phyloP scores from a whole-genome alignment of 2,888 invertebrate genomes.

The Lasioglossum marginatum region DNA sequence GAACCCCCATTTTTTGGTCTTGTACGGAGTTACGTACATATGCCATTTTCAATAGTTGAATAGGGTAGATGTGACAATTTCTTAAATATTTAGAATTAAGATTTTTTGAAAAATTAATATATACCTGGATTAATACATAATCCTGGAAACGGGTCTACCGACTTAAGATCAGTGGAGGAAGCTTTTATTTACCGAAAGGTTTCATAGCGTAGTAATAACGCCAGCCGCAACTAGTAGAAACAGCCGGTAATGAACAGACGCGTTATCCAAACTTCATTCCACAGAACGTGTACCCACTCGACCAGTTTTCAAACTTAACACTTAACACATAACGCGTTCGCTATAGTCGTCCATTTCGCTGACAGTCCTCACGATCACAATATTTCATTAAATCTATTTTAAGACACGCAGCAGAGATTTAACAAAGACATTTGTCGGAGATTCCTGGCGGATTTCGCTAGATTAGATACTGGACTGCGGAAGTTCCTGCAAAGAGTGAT shows the following conservation, averaged over 20 bases:
- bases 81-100: too few species aligned
- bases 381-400: background rate
- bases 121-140: too few species aligned
- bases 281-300: background rate
- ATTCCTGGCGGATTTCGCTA: background rate
- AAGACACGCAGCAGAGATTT: background rate
- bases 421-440: background rate
- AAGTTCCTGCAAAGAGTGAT: background rate
- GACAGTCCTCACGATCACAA: background rate
- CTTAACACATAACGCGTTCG: background rate
- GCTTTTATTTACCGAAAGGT: background rate
- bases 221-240: conserved; percentile 3
- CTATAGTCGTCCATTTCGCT: background rate
- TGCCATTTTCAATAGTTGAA: too few species aligned
- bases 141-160: too few species aligned
- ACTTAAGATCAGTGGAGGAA: background rate
- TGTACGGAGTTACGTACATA: too few species aligned
- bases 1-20: too few species aligned
- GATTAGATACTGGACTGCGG: background rate
- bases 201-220: background rate
- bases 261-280: background rate
- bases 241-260: conserved; percentile 3
- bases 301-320: conserved; percentile 1
- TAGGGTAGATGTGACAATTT: too few species aligned
- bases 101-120: too few species aligned